Conservation (phyloP, 2,797 vertebrate genomes). For the Stomatorhinus walkeri region DNA sequence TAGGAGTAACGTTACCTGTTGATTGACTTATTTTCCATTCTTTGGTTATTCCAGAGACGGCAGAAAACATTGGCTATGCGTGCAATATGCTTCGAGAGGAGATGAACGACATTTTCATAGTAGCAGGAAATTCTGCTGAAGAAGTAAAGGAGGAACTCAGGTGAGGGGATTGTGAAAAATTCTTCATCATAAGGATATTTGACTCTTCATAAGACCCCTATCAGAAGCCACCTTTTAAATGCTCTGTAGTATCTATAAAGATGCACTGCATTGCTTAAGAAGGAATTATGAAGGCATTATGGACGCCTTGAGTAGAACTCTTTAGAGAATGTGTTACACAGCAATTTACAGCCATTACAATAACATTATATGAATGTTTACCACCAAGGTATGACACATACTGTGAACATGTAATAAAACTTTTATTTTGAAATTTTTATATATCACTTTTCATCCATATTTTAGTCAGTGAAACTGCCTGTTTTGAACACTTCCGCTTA, state of each 20-base stretch:
- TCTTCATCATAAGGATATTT: neutral
- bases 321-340: neutral
- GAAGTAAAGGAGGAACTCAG: constrained; percentile 74
- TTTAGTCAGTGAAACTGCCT: neutral
- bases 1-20: neutral
- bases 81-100: constrained; percentile 83
- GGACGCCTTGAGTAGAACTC: neutral
- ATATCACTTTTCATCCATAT: neutral
- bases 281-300: neutral
- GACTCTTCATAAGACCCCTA: neutral
- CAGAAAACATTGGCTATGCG: constrained; percentile 88
- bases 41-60: constrained; percentile 69
- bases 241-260: neutral
- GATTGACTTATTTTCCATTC: neutral
- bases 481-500: neutral
- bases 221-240: neutral
- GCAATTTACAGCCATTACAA: neutral
- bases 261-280: neutral
- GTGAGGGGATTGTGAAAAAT: constrained; percentile 47
- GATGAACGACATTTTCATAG: constrained; percentile 76
- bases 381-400: neutral
- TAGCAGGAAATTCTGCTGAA: constrained; percentile 62
- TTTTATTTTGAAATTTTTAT: neutral
- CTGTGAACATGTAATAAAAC: neutral
- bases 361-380: neutral